A percentile compares a stretch with the other conserved stretches of the same genome.
Evolutionary conservation across 2,888 invertebrate genomes (phyloP).

Genomic region (Drosophila pseudotakahashii): DNA sequence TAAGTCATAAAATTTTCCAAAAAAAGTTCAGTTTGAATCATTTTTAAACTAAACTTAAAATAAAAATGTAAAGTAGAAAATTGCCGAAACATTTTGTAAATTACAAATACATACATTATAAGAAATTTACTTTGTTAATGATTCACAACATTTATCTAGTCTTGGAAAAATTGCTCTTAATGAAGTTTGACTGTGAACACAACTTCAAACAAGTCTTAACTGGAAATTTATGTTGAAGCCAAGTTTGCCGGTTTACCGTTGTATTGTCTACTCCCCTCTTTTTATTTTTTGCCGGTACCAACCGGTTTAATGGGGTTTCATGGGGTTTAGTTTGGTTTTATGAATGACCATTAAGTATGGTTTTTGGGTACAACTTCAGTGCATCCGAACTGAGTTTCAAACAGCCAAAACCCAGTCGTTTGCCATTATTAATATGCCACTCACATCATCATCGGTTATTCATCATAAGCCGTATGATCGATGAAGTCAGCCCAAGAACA

Average conservation of each 20-base stretch:
- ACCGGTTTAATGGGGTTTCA: slow-evolving; percentile 31
- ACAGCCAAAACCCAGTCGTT: slow-evolving; percentile 7
- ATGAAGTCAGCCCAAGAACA: slow-evolving; percentile 44
- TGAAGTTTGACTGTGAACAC: slow-evolving; percentile 1
- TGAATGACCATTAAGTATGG: slow-evolving; percentile 32
- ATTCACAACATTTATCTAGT: background rate
- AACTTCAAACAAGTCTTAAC: slow-evolving; percentile 17
- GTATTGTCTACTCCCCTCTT: background rate
- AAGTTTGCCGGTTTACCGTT: slow-evolving; percentile 41
- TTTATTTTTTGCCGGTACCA: slow-evolving; percentile 27
- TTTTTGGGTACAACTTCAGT: slow-evolving; percentile 13
- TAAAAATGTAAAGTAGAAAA: background rate
- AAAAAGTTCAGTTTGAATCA: background rate
- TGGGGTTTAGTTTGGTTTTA: slow-evolving; percentile 24
- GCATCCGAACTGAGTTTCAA: slow-evolving; percentile 10
- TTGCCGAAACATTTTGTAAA: background rate
- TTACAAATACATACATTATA: no score
- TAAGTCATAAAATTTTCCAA: no score
- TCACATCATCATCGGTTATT: slow-evolving; percentile 13
- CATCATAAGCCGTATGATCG: slow-evolving; percentile 37
- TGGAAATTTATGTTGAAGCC: slow-evolving; percentile 12
- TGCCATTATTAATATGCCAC: slow-evolving; percentile 12
- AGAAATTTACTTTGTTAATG: no score
- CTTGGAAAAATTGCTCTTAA: background rate
- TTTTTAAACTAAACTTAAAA: background rate